Evolutionary conservation across 2,888 invertebrate genomes (phyloP).

Genomic region (Synanthedon formicaeformis): DNA sequence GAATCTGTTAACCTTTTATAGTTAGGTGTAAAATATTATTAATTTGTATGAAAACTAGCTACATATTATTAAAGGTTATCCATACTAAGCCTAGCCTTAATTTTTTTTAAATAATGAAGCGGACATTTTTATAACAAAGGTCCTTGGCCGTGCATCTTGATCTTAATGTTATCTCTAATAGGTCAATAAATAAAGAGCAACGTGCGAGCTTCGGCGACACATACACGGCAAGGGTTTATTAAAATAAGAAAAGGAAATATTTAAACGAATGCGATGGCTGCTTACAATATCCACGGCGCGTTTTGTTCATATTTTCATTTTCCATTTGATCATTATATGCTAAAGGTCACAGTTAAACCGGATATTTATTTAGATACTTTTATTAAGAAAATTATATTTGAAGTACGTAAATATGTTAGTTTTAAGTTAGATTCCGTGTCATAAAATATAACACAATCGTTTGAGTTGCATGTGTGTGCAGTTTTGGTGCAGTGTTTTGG

Average conservation of each 20-base stretch:
- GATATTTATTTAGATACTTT: too few species aligned
- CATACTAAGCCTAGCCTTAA: slow-evolving; percentile 40
- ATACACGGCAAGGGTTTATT: slow-evolving; percentile 58
- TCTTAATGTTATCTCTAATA: slow-evolving; percentile 72
- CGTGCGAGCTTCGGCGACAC: slow-evolving; percentile 68
- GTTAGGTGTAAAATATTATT: too few species aligned
- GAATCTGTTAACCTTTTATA: too few species aligned
- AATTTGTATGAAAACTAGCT: too few species aligned
- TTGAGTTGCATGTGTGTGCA: too few species aligned
- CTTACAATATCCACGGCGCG: slow-evolving; percentile 43
- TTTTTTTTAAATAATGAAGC: slow-evolving; percentile 68
- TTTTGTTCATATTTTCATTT: slow-evolving; percentile 52
- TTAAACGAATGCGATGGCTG: slow-evolving; percentile 42
- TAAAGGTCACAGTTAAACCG: too few species aligned
- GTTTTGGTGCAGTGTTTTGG: too few species aligned
- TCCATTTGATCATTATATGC: slow-evolving; percentile 19
- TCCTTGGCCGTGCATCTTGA: slow-evolving; percentile 71
- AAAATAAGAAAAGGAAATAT: slow-evolving; percentile 41
- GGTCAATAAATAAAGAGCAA: slow-evolving; percentile 68
- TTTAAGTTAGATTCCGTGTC: too few species aligned
- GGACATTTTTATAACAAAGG: slow-evolving; percentile 71
- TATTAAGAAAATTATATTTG: too few species aligned
- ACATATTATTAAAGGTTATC: slow-evolving; percentile 15
- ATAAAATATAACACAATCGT: too few species aligned
- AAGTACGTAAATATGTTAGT: too few species aligned